These are phyloP conservation scores for Hydrotaea cyrtoneurina DNA, from an alignment of 2,888 invertebrate genomes.

Conservation along the genomic window DNA sequence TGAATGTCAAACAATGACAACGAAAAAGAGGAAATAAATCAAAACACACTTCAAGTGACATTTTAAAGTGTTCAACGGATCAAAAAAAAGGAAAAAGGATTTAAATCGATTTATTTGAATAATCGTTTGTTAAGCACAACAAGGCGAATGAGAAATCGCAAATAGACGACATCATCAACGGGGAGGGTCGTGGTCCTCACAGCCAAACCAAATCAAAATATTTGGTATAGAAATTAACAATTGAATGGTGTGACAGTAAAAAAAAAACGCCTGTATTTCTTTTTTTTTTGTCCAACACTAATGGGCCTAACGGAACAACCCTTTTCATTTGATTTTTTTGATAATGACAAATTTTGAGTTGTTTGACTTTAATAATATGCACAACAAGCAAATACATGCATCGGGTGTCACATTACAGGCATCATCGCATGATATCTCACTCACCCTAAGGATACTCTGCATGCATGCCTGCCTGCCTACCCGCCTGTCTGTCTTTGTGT, in stretches of 20 bases:
- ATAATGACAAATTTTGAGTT: conserved; percentile 56
- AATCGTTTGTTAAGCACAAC: conserved; percentile 38
- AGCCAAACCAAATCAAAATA: conserved; percentile 63
- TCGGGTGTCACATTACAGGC: conserved; percentile 17
- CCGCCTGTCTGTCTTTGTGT: conserved; percentile 13
- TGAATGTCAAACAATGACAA: neutral
- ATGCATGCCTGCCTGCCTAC: conserved; percentile 25
- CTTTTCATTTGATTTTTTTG: conserved; percentile 22
- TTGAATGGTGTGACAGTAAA: conserved; percentile 29
- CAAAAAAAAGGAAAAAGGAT: conserved; percentile 58
- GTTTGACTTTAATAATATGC: conserved; percentile 11
- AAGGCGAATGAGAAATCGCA: conserved; percentile 10
- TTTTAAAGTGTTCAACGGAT: conserved; percentile 53
- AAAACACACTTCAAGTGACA: conserved; percentile 62
- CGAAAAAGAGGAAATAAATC: neutral
- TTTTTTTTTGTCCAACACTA: neutral
- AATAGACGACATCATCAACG: neutral
- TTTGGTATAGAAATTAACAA: conserved; percentile 50
- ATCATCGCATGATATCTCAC: too few relatives aligned
- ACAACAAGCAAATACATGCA: conserved; percentile 44
- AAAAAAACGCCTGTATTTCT: neutral
- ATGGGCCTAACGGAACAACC: conserved; percentile 30
- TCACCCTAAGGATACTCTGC: neutral
- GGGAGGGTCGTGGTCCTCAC: conserved; percentile 41
- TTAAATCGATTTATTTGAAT: conserved; percentile 47